A percentile compares a stretch with the other conserved stretches of the same genome.
These are phyloP conservation scores for Varroa destructor DNA, from an alignment of 1,140 invertebrate genomes.

Conservation along the genomic window DNA sequence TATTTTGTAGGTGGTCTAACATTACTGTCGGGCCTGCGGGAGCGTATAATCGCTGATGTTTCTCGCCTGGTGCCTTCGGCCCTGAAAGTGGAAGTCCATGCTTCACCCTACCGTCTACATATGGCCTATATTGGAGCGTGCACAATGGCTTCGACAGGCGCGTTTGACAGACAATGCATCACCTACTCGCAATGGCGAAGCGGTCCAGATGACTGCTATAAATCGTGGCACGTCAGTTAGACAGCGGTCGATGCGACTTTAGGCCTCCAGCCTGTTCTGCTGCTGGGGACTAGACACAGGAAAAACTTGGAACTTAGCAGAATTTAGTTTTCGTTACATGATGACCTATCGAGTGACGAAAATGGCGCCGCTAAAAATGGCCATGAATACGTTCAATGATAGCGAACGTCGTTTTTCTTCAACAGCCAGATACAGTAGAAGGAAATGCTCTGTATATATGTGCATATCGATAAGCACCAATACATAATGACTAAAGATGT, in stretches of 20 bases:
- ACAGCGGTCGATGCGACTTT: background rate
- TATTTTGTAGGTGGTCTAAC: constrained; percentile 46
- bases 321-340: too few species aligned
- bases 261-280: too few species aligned
- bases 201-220: constrained; percentile 36
- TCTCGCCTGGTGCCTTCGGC: constrained; percentile 47
- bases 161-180: constrained; percentile 46
- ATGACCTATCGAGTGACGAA: too few species aligned
- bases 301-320: too few species aligned
- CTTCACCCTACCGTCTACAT: constrained; percentile 49
- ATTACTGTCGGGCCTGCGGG: constrained; percentile 49
- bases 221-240: constrained; percentile 37
- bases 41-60: constrained; percentile 48
- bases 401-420: too few species aligned
- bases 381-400: too few species aligned
- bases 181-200: constrained; percentile 39
- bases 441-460: too few species aligned
- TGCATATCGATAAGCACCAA: too few species aligned
- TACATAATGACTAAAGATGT: too few species aligned
- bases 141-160: constrained; percentile 44
- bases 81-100: constrained; percentile 47
- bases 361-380: too few species aligned
- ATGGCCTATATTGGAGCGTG: constrained; percentile 50
- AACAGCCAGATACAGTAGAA: too few species aligned
- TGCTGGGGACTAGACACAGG: too few species aligned